Conservation (phyloP, 1,140 invertebrate genomes). For the Goniozus legneri region DNA sequence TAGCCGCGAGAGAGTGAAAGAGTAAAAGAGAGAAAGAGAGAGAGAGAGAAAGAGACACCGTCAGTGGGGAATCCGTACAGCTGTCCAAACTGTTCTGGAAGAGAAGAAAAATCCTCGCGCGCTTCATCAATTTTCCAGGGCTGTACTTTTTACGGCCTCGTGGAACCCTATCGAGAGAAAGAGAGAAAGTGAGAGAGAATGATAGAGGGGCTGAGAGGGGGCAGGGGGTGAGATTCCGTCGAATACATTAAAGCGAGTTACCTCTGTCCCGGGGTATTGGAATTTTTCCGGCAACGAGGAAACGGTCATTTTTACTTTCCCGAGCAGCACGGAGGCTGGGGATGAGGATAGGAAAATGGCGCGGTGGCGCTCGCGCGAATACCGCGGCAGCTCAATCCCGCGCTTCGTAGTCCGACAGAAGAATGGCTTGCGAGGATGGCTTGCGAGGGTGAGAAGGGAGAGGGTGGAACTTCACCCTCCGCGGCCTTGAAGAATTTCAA, state of each 20-base stretch:
- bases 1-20: background rate
- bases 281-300: too few species aligned
- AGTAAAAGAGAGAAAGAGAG: too few species aligned
- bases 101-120: background rate
- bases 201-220: background rate
- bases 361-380: conserved; percentile 13
- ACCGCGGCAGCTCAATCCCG: conserved; percentile 26
- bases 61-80: conserved; percentile 17
- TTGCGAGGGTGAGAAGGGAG: background rate
- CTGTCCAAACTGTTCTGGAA: too few species aligned
- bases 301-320: too few species aligned
- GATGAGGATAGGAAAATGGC: too few species aligned
- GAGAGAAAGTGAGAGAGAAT: too few species aligned
- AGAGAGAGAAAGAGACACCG: conserved; percentile 11
- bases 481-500: conserved; percentile 28
- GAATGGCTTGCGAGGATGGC: conserved; percentile 20
- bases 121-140: conserved; percentile 16
- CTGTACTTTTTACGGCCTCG: conserved; percentile 1
- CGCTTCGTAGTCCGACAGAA: conserved; percentile 17
- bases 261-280: too few species aligned
- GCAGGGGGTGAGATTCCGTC: too few species aligned
- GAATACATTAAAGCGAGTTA: background rate
- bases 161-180: conserved; percentile 14
- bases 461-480: conserved; percentile 1
- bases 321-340: too few species aligned